Evolutionary conservation across 2,888 invertebrate genomes (phyloP).

Genomic region (Cosmia trapezina): DNA sequence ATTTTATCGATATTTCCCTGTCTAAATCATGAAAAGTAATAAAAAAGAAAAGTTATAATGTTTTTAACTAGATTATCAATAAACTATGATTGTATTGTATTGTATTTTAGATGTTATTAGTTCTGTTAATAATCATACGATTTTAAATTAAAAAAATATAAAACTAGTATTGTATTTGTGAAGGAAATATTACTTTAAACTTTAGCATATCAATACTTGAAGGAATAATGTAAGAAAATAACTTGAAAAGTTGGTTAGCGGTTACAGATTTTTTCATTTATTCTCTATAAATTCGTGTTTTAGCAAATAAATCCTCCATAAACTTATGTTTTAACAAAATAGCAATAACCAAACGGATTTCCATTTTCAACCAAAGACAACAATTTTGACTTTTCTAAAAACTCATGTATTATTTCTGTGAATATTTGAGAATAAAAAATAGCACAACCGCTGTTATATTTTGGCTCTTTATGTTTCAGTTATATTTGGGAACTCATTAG

Average conservation of each 20-base stretch:
- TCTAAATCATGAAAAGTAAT: too few species aligned
- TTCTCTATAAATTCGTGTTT: too few species aligned
- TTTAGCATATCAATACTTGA: background rate
- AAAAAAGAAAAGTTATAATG: background rate
- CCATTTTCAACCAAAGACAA: slow-evolving; percentile 67
- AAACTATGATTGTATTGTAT: background rate
- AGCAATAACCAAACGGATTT: slow-evolving; percentile 71
- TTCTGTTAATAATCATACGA: background rate
- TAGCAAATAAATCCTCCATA: slow-evolving; percentile 2
- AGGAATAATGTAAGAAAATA: background rate
- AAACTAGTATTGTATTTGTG: background rate
- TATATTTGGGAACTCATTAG: slow-evolving; percentile 33
- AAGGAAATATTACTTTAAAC: background rate
- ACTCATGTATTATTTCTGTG: slow-evolving; percentile 47
- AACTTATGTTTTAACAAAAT: background rate
- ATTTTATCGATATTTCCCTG: background rate
- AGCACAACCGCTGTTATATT: slow-evolving; percentile 29
- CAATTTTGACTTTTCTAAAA: slow-evolving; percentile 51
- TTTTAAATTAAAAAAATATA: background rate
- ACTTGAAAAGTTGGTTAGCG: background rate
- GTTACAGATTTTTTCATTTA: background rate
- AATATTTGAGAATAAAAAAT: slow-evolving; percentile 44
- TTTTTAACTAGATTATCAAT: background rate
- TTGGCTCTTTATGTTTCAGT: slow-evolving; percentile 23
- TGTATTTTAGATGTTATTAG: background rate